Percentiles rank a stretch among this genome's conserved stretches.
phyloP scores from a whole-genome alignment of 92 coral and sea anemone species.

The Phenganax subtilis region DNA sequence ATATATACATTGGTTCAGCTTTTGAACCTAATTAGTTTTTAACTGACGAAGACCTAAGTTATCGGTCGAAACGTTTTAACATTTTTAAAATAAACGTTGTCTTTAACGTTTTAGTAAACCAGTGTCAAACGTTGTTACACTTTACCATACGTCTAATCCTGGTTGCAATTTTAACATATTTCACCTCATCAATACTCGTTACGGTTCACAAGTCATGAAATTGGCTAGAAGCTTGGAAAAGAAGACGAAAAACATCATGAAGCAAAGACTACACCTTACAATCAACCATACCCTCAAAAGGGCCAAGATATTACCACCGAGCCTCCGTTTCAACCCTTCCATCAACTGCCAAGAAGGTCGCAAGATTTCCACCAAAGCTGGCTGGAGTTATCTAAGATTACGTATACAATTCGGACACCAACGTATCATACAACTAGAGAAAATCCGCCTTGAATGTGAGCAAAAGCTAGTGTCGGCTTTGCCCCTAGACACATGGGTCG shows the following conservation, averaged over 20 bases:
- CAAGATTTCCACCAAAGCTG: constrained; percentile 24
- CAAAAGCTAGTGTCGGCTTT: neutral
- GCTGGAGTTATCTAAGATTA: constrained; percentile 37
- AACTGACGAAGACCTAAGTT: constrained; percentile 1
- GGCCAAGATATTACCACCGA: neutral
- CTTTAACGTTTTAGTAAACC: neutral
- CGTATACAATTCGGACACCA: constrained; percentile 32
- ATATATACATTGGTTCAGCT: neutral
- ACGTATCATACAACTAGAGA: constrained; percentile 10
- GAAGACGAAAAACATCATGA: neutral
- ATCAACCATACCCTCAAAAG: neutral
- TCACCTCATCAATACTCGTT: neutral
- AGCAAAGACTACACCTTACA: neutral
- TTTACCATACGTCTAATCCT: neutral
- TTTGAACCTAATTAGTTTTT: neutral
- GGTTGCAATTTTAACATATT: neutral
- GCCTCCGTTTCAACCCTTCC: neutral
- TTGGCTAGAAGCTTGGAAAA: neutral
- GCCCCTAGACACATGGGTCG: neutral
- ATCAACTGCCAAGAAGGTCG: constrained; percentile 12
- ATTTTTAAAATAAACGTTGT: neutral
- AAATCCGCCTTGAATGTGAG: neutral
- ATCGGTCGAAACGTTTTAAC: neutral
- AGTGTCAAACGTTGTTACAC: neutral
- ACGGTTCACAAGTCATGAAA: neutral